Conservation (phyloP, 2,797 vertebrate genomes). For the Sebastes diaconus region DNA sequence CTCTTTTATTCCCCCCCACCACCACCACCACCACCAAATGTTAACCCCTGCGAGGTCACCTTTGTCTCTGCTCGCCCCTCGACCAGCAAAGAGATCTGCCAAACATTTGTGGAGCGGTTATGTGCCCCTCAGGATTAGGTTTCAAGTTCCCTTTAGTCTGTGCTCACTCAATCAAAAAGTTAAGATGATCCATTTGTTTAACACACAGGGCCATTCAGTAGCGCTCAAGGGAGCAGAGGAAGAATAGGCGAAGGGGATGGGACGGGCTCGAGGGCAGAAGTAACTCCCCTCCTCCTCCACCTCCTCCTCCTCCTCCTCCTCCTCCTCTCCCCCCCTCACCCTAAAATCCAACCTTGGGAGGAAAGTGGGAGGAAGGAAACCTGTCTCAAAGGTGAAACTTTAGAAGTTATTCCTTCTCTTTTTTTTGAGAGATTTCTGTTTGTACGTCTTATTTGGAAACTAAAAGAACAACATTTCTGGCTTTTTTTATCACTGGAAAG, state of each 20-base stretch:
- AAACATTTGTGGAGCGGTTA: slow-evolving; percentile 83
- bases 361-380: slow-evolving; percentile 62
- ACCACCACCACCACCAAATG: slow-evolving; percentile 17
- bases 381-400: slow-evolving; percentile 48
- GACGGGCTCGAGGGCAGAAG: slow-evolving; percentile 71
- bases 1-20: slow-evolving; percentile 43
- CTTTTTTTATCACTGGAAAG: not conserved
- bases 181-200: slow-evolving; percentile 89
- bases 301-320: slow-evolving; percentile 7
- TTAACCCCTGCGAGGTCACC: slow-evolving; percentile 78
- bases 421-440: not conserved
- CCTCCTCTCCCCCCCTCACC: slow-evolving; percentile 1
- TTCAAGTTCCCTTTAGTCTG: slow-evolving; percentile 86
- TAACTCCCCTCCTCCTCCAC: slow-evolving; percentile 40
- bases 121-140: slow-evolving; percentile 83
- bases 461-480: not conserved
- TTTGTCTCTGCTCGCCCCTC: slow-evolving; percentile 80
- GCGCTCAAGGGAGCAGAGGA: slow-evolving; percentile 81
- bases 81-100: slow-evolving; percentile 79
- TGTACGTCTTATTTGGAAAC: not conserved
- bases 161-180: slow-evolving; percentile 88
- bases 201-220: slow-evolving; percentile 85
- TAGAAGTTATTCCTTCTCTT: slow-evolving; percentile 16
- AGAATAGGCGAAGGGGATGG: slow-evolving; percentile 73
- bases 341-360: slow-evolving; percentile 68